Evolutionary conservation across 1,140 invertebrate species (phyloP), one percentile per base, ranked within the genome.

Genomic region (Callitettix versicolor): DNA sequence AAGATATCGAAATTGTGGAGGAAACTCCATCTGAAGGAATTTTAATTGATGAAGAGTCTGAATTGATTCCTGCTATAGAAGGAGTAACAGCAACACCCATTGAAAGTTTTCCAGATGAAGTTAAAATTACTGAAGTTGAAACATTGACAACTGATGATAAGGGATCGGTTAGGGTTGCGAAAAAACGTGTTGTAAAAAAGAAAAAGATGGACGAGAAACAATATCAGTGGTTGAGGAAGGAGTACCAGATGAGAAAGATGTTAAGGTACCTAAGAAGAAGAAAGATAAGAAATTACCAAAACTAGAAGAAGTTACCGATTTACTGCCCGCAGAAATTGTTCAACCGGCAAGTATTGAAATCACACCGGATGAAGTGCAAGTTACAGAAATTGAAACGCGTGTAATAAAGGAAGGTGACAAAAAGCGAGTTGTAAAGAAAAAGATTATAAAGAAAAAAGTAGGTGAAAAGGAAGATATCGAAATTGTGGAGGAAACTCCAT

Each of bases 1-100:
- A 63, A 55, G 42, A 30, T 11, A 51, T 59, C 3, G 73, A 68
- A 7, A 71, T 63, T 42, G 22, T 44, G 15, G 50, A 58, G 33
- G 49, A 64, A 50, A 57, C 41, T 15, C 60, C 58, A 20, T n/a
- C 12, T 33, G 55, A 58, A 57, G 55, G 48, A 17, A 41, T 50
- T 15, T 22, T 44, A 22, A 9, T 48, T 44, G 57, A 58, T 11
- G 52, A 58, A 47, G 53, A 49, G 17, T 59, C 62, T 55, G 62
- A 58, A 57, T 50, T 7, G 50, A 47, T 56, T 18, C 51, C 48
- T 54, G 26, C 49, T 44, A 36, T 58, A 56, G 48, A 53, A 55
- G 34, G 43, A 42, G 18, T 55, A 51, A 64, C 57, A 50, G 43
- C 44, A 21, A 33, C 24, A 26, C 50, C 30, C 3, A 12, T 50